Evolutionary conservation across 2,888 invertebrate genomes (phyloP).

Genomic region (Brachypalpus laphriformis): DNA sequence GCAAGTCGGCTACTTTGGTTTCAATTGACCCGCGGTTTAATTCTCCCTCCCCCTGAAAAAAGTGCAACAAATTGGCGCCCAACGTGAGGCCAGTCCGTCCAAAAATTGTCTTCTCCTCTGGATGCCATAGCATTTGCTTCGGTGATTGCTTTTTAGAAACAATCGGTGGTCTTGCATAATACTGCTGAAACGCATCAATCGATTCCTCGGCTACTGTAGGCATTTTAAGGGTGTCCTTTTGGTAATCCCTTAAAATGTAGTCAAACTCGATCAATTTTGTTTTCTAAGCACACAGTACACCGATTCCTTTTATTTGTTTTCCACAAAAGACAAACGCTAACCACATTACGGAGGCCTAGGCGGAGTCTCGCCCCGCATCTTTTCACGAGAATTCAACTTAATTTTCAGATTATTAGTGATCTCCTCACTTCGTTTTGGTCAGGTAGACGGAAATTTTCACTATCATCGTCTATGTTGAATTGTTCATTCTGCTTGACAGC

Average conservation of each 20-base stretch:
- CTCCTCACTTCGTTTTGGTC: no score
- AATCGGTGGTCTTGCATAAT: slow-evolving; percentile 87
- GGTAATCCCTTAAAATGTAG: slow-evolving; percentile 33
- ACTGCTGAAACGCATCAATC: slow-evolving; percentile 86
- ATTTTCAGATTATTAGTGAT: slow-evolving; percentile 73
- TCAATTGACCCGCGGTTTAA: no score
- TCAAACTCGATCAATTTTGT: slow-evolving; percentile 6
- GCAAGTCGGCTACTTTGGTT: no score
- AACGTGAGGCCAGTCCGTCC: slow-evolving; percentile 91
- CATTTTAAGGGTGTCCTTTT: slow-evolving; percentile 76
- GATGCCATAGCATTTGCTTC: slow-evolving; percentile 89
- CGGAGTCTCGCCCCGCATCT: slow-evolving; percentile 71
- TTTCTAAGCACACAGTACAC: background rate
- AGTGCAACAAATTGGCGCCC: no score
- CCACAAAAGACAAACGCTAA: slow-evolving; percentile 32
- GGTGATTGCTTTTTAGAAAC: slow-evolving; percentile 85
- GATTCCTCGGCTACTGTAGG: slow-evolving; percentile 83
- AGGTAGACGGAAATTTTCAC: no score
- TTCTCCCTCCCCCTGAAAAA: no score
- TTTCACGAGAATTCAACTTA: slow-evolving; percentile 66
- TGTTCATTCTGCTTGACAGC: no score
- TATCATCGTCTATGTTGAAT: no score
- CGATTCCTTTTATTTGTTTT: background rate
- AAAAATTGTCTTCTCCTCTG: slow-evolving; percentile 88
- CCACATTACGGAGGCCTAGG: slow-evolving; percentile 65